These are phyloP conservation scores for Geophilus truncorum DNA, from an alignment of 2,888 invertebrate species.

Conservation along the genomic window DNA sequence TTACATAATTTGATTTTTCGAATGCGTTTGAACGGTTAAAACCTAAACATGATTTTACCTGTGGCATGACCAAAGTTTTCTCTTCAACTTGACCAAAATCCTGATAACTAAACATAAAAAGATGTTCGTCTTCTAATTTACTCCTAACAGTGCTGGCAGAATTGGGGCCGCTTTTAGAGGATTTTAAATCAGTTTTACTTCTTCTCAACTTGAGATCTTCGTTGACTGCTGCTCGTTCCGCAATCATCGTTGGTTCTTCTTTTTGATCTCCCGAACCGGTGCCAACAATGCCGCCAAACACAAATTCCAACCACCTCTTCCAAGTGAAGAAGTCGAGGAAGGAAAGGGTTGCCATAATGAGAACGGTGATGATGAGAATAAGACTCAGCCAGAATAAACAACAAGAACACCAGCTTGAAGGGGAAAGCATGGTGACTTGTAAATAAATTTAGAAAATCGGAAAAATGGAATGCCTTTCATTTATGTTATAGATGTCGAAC, in stretches of 20 bases:
- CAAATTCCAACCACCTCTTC: slow-evolving; percentile 6
- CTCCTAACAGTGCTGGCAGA: neutral
- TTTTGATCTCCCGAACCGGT: neutral
- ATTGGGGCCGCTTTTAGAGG: neutral
- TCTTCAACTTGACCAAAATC: slow-evolving; percentile 2
- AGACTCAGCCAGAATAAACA: slow-evolving; percentile 6
- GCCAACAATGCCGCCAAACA: neutral
- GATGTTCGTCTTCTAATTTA: neutral
- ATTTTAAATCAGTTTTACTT: slow-evolving; percentile 5
- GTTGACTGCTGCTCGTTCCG: neutral
- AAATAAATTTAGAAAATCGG: slow-evolving; percentile 18
- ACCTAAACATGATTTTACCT: no score
- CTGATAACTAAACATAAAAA: slow-evolving; percentile 12
- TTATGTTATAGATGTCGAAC: neutral
- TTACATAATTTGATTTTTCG: no score
- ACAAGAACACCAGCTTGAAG: neutral
- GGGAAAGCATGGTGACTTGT: slow-evolving; percentile 5
- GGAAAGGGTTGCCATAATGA: slow-evolving; percentile 13
- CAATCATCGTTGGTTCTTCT: neutral
- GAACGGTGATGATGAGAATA: neutral
- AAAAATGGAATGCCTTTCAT: slow-evolving; percentile 19
- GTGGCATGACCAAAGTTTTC: neutral
- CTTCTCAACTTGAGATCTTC: neutral
- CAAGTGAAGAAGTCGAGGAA: slow-evolving; percentile 1
- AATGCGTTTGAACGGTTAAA: no score